Percentiles rank a stretch among this genome's conserved stretches.
These are phyloP conservation scores for Columba livia DNA, from an alignment of 2,113 vertebrate species.

Conservation along the genomic window DNA sequence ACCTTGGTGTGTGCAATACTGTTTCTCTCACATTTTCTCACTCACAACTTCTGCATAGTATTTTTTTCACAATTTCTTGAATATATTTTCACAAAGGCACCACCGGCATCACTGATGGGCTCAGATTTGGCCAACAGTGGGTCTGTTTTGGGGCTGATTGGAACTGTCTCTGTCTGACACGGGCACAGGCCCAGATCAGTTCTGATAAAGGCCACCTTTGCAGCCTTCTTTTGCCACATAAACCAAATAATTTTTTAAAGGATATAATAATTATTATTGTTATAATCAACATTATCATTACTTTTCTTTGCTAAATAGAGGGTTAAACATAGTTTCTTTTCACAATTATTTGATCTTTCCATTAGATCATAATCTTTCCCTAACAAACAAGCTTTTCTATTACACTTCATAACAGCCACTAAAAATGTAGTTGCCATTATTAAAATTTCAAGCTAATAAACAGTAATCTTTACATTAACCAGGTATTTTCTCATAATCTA, in stretches of 20 bases:
- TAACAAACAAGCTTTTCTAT: neutral
- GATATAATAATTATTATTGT: neutral
- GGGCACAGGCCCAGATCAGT: rapidly evolving
- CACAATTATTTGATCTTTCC: neutral
- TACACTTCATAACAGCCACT: neutral
- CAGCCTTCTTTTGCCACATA: rapidly evolving
- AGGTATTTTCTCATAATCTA: neutral
- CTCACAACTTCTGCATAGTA: neutral
- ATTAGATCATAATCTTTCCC: neutral
- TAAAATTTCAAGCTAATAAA: neutral
- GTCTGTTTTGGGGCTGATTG: neutral
- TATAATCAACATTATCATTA: neutral
- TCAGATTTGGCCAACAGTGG: neutral
- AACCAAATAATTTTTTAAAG: neutral
- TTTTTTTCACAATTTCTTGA: neutral
- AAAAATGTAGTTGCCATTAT: neutral
- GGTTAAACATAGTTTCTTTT: neutral
- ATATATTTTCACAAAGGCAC: neutral
- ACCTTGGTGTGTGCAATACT: neutral
- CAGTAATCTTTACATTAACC: neutral
- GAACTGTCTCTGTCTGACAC: rapidly evolving
- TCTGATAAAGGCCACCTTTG: neutral
- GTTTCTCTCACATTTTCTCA: neutral
- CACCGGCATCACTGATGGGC: neutral
- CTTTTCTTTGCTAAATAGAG: neutral